Conservation (phyloP, 1,140 invertebrate genomes). For the Pachyrhynchus sulphureomaculatus region DNA sequence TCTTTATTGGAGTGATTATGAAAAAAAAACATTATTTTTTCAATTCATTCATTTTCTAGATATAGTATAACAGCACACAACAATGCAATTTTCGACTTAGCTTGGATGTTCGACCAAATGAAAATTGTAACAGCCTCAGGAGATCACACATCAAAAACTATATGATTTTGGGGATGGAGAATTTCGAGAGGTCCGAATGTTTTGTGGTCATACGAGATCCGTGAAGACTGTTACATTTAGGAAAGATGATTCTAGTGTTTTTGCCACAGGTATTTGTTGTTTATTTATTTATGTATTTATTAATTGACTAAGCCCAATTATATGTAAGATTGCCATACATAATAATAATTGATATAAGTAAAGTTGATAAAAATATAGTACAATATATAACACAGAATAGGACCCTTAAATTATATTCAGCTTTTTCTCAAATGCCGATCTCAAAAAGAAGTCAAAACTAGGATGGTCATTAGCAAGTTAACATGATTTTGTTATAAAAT, state of each 20-base stretch:
- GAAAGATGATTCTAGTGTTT: slow-evolving; percentile 67
- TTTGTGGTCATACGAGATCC: slow-evolving; percentile 73
- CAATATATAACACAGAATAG: too few species aligned
- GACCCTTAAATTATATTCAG: too few species aligned
- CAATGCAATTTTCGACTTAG: slow-evolving; percentile 87
- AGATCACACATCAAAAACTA: slow-evolving; percentile 75
- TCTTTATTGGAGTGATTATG: too few species aligned
- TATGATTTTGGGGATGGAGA: slow-evolving; percentile 68
- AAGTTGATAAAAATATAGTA: too few species aligned
- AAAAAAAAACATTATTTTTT: not conserved
- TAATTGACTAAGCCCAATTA: too few species aligned
- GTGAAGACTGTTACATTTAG: slow-evolving; percentile 77
- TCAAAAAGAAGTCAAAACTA: too few species aligned
- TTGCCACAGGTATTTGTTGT: slow-evolving; percentile 68
- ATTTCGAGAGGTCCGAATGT: slow-evolving; percentile 58
- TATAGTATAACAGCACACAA: slow-evolving; percentile 67
- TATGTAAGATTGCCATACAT: not conserved
- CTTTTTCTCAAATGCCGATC: too few species aligned
- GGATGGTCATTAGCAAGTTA: too few species aligned
- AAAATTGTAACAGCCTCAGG: slow-evolving; percentile 81
- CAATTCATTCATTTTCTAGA: slow-evolving; percentile 15
- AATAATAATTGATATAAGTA: too few species aligned
- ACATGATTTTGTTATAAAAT: too few species aligned
- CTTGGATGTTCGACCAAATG: slow-evolving; percentile 75
- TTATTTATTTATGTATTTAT: not conserved